These are phyloP conservation scores for Coracopsis vasa DNA, from an alignment of 2,113 vertebrate species.

Conservation along the genomic window DNA sequence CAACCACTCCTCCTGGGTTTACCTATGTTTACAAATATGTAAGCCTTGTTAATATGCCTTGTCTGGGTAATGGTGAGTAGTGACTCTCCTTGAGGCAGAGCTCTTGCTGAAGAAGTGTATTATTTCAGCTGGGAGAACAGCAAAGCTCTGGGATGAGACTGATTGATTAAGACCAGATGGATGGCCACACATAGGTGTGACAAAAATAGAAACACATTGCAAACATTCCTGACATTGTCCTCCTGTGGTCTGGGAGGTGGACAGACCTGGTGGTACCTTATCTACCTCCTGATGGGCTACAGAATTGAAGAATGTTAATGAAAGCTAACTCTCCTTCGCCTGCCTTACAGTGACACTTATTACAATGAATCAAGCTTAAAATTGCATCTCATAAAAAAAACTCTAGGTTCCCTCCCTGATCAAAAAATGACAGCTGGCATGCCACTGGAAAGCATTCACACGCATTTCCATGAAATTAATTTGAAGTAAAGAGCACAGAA, in stretches of 20 bases:
- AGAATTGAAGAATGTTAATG: constrained; percentile 80
- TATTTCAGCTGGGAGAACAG: constrained; percentile 90
- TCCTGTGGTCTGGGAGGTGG: constrained; percentile 76
- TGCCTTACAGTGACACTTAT: constrained; percentile 62
- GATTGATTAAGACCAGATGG: constrained; percentile 96
- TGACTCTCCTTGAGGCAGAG: constrained; percentile 73
- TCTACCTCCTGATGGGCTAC: constrained; percentile 79
- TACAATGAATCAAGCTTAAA: constrained; percentile 44
- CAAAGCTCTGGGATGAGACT: constrained; percentile 82
- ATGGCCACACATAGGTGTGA: constrained; percentile 86
- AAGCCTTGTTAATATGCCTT: constrained; percentile 69
- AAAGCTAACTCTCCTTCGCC: constrained; percentile 54
- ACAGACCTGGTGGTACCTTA: constrained; percentile 70
- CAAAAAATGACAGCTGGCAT: constrained; percentile 55
- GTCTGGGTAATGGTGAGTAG: constrained; percentile 54
- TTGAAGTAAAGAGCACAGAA: constrained; percentile 30
- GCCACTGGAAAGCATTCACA: constrained; percentile 2
- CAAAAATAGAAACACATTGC: constrained; percentile 88
- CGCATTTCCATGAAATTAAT: constrained; percentile 32
- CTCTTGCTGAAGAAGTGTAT: constrained; percentile 76
- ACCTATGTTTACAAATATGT: constrained; percentile 73
- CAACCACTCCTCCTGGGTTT: constrained; percentile 52
- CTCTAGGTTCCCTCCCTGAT: background rate
- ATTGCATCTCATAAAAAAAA: constrained; percentile 56
- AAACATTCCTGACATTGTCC: constrained; percentile 85